Base-by-base conservation (phyloP, 2,888 invertebrate species). In the Pachymerium ferrugineum region DNA sequence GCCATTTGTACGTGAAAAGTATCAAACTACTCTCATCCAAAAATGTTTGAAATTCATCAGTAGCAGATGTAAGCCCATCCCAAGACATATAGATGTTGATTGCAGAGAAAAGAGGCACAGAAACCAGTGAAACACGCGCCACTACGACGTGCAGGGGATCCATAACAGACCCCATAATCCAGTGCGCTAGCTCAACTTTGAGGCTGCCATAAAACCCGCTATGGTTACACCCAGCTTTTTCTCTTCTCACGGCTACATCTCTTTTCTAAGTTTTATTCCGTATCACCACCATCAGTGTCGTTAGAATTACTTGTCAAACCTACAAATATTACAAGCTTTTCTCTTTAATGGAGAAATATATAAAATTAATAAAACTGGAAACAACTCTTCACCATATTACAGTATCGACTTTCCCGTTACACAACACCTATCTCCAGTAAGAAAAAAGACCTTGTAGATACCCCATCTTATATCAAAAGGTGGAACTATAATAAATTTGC, bases 81-180 rank as follows among this genome's bases (percentile, higher is more conserved):
- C 28, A 62, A 62, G 62, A 62, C 62, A n/a, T 62, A 62, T 22
- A 62, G 62, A 28, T 62, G 62, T 62, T 62, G 62, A 62, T 62
- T 62, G 62, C 62, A 28, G 62, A 28, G 62, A 28, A 62, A 62
- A 62, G 62, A 62, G 62, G 62, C 62, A 28, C 62, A 62, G 25
- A 62, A 62, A 28, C 62, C 25, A 25, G 62, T 62, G 38, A 38
- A 38, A 38, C 38, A 38, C 38, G 14, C 38, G 38, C 38, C 16
- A 28, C 62, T 62, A 62, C 62, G 62, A 62, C 62, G 62, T 62
- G 62, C 62, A 28, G 28, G 62, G 62, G 62, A 62, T 62, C 62
- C 62, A 62, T 62, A 62, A 62, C 25, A 62, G 62, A 62, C 62
- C 62, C 62, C 62, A 62, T 62, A 62, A 62, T 62, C 62, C 62